A percentile compares a stretch with the other conserved stretches of the same genome.
These are phyloP conservation scores for Parambassis ranga DNA, from an alignment of 2,797 vertebrate genomes.

Conservation along the genomic window DNA sequence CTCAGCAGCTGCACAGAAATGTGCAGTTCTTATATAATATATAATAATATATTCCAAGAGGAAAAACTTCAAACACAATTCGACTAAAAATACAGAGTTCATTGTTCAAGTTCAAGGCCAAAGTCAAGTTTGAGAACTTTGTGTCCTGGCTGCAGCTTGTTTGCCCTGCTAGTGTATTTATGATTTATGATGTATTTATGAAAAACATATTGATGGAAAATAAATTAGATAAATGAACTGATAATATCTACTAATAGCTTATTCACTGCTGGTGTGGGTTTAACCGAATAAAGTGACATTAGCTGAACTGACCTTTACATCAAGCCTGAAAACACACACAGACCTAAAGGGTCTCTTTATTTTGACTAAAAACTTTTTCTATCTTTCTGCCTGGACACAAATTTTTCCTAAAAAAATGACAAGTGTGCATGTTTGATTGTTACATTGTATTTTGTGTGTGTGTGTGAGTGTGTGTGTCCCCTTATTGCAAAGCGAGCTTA, in stretches of 20 bases:
- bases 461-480: slow-evolving; percentile 33
- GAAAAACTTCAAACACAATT: background rate
- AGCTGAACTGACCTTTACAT: background rate
- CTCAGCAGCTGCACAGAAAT: background rate
- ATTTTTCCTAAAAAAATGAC: no score
- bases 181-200: background rate
- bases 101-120: slow-evolving; percentile 44
- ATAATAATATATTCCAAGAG: background rate
- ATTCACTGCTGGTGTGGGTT: no score
- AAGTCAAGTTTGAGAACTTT: slow-evolving; percentile 19
- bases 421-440: background rate
- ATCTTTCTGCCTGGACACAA: no score
- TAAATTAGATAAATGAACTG: background rate
- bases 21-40: background rate
- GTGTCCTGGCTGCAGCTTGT: slow-evolving; percentile 7
- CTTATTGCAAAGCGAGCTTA: slow-evolving; percentile 7
- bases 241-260: background rate
- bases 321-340: background rate
- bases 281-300: background rate
- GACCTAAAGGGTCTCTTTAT: no score
- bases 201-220: background rate
- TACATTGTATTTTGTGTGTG: background rate
- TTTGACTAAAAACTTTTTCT: no score
- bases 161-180: slow-evolving; percentile 5
- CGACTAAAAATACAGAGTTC: background rate